phyloP scores from a whole-genome alignment of 2,888 invertebrate species.

The Lordiphosa andalusiaca region DNA sequence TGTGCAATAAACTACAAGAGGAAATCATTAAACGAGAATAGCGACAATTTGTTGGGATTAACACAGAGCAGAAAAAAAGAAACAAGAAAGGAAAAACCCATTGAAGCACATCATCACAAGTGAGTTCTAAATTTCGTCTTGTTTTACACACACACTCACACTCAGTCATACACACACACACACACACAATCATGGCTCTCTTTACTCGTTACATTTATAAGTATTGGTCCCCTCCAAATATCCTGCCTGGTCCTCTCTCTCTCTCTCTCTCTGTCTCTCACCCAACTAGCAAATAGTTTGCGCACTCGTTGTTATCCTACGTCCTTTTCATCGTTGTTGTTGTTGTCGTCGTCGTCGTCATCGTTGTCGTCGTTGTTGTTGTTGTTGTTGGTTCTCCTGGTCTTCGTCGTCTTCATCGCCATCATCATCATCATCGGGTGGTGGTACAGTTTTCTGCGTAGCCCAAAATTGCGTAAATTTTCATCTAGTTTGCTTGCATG shows the following conservation, averaged over 20 bases:
- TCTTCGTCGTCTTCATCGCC: constrained; percentile 20
- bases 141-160: constrained; percentile 40
- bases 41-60: constrained; percentile 33
- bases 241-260: constrained; percentile 33
- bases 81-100: constrained; percentile 34
- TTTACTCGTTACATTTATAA: constrained; percentile 55
- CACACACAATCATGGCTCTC: constrained; percentile 19
- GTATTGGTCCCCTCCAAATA: constrained; percentile 8
- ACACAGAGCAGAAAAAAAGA: constrained; percentile 23
- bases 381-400: constrained; percentile 8
- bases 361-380: constrained; percentile 23
- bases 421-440: constrained; percentile 41
- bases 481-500: constrained; percentile 64
- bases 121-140: constrained; percentile 61
- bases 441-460: constrained; percentile 75
- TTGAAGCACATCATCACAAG: constrained; percentile 58
- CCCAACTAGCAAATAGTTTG: constrained; percentile 44
- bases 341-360: constrained; percentile 25
- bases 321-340: constrained; percentile 21
- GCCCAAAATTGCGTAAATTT: constrained; percentile 75
- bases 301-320: constrained; percentile 55
- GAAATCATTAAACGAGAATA: constrained; percentile 13
- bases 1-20: constrained; percentile 62
- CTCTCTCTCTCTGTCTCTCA: constrained; percentile 28
- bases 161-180: constrained; percentile 44